Evolutionary conservation across 2,113 vertebrate species (phyloP).

Genomic region (Microtus montanus): DNA sequence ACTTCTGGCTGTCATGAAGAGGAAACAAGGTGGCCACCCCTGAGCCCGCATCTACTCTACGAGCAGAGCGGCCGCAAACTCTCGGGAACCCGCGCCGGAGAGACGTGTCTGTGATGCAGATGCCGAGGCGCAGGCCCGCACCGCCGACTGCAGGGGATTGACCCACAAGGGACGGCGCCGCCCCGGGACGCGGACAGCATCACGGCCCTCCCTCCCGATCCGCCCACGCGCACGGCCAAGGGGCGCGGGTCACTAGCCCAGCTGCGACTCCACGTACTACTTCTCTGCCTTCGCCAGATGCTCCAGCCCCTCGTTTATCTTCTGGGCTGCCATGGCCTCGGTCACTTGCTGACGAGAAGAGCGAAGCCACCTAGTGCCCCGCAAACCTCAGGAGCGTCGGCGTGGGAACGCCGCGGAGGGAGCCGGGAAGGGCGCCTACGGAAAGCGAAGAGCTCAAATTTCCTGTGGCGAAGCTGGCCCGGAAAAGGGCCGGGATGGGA

Average conservation of each 20-base stretch:
- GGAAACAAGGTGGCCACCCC: neutral
- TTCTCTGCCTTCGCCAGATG: conserved; percentile 97
- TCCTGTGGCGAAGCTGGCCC: accelerated
- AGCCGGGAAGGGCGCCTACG: neutral
- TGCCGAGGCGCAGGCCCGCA: neutral
- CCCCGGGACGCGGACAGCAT: neutral
- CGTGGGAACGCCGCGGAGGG: neutral
- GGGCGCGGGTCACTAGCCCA: neutral
- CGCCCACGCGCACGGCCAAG: neutral
- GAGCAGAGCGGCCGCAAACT: too few relatives aligned
- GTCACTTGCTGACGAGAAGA: neutral
- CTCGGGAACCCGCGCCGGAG: neutral
- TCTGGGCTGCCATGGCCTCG: conserved; percentile 93
- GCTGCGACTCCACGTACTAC: conserved; percentile 87
- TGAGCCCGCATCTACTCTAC: neutral
- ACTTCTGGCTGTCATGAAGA: neutral
- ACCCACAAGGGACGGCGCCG: neutral
- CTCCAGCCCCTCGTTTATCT: conserved; percentile 97
- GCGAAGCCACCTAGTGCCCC: accelerated
- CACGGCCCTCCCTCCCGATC: neutral
- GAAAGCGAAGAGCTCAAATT: conserved; percentile 30
- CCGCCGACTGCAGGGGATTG: neutral
- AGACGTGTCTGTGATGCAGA: neutral
- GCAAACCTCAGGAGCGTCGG: neutral
- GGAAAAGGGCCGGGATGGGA: accelerated